Evolutionary conservation across 2,797 vertebrate genomes (phyloP), one percentile per base, ranked within the genome.

Genomic region (Enteromius radiatus): DNA sequence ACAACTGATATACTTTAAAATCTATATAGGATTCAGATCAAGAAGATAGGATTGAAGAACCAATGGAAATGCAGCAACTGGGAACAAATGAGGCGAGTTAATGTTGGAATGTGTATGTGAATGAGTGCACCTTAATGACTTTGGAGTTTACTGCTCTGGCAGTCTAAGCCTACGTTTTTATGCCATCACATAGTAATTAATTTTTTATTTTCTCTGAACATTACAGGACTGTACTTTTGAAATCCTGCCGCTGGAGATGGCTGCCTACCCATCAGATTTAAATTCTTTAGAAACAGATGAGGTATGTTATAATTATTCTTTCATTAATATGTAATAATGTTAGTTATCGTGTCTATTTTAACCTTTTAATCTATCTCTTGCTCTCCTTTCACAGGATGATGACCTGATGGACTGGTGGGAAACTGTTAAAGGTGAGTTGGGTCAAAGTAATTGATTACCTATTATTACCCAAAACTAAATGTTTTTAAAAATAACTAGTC

Each of bases 191-290:
- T 49, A 19, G 47, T 33, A 23, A 5, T 61, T 33, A 12, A 28
- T 26, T 31, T 56, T 41, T 54, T 26, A 54, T 41, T n/a, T n/a
- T 80, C 12, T 81, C 9, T 83, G 64, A 88, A 80, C 88, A 45
- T 83, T 78, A 4, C 78, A 93, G 93, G 93, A 92, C 68, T 87
- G 38, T 80, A 80, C 78, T 0, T 89, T 93, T 14, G 88, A 89
- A 87, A 77, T 93, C 23, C 84, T 92, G 86, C 70, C 84, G 11
- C 86, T 92, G 73, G 91, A 93, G 85, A 93, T 93, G 90, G 92
- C 90, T n/a, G 86, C 89, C 4, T 92, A 88, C 78, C 89, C 91
- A 0, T 84, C 86, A 19, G 91, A 88, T 43, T 84, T 73, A 9
- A 81, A 63, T 73, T 17, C 28, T 0, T 65, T 65, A 0, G 84